These are phyloP conservation scores for Emydura subglobosa DNA, from an alignment of 2,113 vertebrate species.

Conservation along the genomic window DNA sequence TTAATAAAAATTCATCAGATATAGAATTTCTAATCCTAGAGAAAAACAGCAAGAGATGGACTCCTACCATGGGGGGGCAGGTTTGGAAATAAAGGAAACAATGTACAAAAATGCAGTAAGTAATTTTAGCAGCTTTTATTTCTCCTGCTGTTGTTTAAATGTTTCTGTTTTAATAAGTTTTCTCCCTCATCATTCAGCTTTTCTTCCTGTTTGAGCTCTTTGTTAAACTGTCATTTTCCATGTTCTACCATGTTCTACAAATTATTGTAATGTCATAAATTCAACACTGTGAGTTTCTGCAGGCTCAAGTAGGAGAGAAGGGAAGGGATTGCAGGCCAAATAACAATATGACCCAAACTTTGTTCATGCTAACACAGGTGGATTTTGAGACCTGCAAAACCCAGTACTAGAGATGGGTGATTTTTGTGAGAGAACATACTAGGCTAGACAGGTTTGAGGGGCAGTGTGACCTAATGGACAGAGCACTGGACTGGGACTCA, in stretches of 20 bases:
- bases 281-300: neutral
- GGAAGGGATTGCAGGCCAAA: neutral
- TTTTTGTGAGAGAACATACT: neutral
- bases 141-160: neutral
- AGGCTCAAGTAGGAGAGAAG: neutral
- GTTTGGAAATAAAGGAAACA: neutral
- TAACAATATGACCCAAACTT: neutral
- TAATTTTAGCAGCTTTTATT: neutral
- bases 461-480: neutral
- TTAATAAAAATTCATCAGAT: neutral
- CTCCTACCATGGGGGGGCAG: neutral
- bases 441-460: neutral
- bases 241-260: neutral
- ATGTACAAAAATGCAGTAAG: neutral
- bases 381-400: neutral
- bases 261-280: neutral
- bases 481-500: neutral
- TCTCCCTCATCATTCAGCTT: neutral
- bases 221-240: neutral
- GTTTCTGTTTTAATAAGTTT: neutral
- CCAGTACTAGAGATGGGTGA: neutral
- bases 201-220: neutral
- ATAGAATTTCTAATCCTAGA: neutral
- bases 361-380: neutral
- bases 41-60: neutral